A percentile compares a stretch with the other conserved stretches of the same genome.
These are phyloP conservation scores for Galagoides demidoff DNA, from an alignment of 2,797 vertebrate species.

Conservation along the genomic window DNA sequence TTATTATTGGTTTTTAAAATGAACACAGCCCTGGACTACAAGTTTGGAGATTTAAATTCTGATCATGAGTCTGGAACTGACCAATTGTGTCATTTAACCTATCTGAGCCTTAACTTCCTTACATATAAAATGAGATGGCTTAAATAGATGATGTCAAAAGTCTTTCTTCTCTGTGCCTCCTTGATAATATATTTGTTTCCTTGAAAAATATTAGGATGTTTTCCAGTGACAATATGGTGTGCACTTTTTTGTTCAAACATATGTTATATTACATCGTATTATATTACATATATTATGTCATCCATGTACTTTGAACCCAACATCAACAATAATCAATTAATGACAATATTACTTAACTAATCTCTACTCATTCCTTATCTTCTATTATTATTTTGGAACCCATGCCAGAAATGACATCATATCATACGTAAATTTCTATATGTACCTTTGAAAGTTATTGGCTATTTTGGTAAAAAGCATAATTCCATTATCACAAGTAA, in stretches of 20 bases:
- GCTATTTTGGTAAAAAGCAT: neutral
- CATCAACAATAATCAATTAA: neutral
- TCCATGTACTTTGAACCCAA: neutral
- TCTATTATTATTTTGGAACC: slow-evolving; percentile 41
- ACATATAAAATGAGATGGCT: slow-evolving; percentile 18
- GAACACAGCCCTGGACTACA: neutral
- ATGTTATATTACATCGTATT: neutral
- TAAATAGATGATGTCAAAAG: neutral
- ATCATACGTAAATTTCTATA: neutral
- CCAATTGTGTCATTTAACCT: slow-evolving; percentile 9
- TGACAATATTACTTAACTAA: neutral
- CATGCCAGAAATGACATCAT: neutral
- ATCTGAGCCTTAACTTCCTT: slow-evolving; percentile 43
- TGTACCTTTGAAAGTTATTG: neutral
- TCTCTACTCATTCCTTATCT: neutral
- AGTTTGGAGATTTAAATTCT: neutral
- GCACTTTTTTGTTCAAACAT: neutral
- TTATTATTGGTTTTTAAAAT: slow-evolving; percentile 10
- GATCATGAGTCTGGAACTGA: slow-evolving; percentile 4
- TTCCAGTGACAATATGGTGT: slow-evolving; percentile 7
- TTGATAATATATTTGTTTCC: neutral
- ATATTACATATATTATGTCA: neutral
- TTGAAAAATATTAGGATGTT: neutral
- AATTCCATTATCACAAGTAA: slow-evolving; percentile 14
- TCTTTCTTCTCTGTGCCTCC: neutral